A percentile compares a stretch with the other conserved stretches of the same genome.
Evolutionary conservation across 2,888 invertebrate genomes (phyloP).

Genomic region (Diaphora mendica): DNA sequence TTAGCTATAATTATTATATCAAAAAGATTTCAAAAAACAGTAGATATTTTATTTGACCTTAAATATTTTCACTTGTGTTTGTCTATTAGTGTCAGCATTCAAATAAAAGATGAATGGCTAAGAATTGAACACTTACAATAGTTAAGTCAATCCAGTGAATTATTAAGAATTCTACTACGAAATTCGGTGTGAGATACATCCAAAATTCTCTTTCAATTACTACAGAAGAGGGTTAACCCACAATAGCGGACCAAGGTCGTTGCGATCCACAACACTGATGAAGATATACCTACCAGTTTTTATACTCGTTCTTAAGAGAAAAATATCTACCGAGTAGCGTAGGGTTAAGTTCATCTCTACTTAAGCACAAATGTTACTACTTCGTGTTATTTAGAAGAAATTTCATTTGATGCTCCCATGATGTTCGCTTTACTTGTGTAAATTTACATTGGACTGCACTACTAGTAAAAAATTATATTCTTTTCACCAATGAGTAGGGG

Average conservation of each 20-base stretch:
- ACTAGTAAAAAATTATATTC: not conserved
- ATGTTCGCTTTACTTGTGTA: not conserved
- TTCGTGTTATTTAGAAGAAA: not conserved
- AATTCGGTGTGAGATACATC: conserved; percentile 31
- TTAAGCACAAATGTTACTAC: not conserved
- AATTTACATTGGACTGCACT: not conserved
- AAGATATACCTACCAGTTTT: conserved; percentile 51
- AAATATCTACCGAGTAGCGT: not conserved
- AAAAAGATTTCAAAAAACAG: too few relatives aligned
- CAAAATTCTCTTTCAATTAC: conserved; percentile 53
- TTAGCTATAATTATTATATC: too few relatives aligned
- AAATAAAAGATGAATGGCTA: too few relatives aligned
- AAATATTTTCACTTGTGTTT: too few relatives aligned
- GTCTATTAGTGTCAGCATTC: too few relatives aligned
- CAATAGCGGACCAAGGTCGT: conserved; percentile 39
- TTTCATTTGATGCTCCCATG: not conserved
- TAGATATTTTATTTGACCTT: too few relatives aligned
- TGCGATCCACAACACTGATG: conserved; percentile 48
- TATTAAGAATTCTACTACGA: not conserved
- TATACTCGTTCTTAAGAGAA: conserved; percentile 30
- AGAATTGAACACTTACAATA: not conserved
- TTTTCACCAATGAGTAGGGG: not conserved
- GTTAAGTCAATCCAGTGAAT: not conserved
- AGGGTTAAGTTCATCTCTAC: not conserved
- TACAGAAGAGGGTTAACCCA: conserved; percentile 43